Conservation (phyloP, 2,888 invertebrate species). For the Drosophila algonquin region DNA sequence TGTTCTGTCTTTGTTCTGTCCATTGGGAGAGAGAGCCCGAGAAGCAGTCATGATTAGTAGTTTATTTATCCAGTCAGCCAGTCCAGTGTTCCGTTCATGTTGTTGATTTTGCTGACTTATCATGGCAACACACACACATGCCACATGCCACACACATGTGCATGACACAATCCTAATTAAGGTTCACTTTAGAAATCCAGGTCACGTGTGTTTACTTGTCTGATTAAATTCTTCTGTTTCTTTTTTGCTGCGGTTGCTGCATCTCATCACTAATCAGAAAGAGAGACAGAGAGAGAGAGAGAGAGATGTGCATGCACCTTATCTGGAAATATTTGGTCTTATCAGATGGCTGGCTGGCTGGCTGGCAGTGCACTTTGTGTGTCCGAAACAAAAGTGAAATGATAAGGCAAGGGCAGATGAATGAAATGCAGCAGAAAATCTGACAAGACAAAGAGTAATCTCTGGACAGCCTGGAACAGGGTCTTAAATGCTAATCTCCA, state of each 20-base stretch:
- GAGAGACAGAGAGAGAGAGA: not conserved
- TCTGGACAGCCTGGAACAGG: conserved; percentile 19
- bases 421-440: conserved; percentile 21
- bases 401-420: conserved; percentile 47
- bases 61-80: conserved; percentile 40
- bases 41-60: not conserved
- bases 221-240: conserved; percentile 45
- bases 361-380: conserved; percentile 36
- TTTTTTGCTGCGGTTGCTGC: conserved; percentile 28
- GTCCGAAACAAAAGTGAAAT: conserved; percentile 45
- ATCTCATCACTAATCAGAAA: conserved; percentile 27
- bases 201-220: conserved; percentile 69
- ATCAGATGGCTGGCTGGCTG: conserved; percentile 1
- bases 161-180: conserved; percentile 44
- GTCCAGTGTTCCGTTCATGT: conserved; percentile 5
- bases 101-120: conserved; percentile 50
- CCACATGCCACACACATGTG: conserved; percentile 9
- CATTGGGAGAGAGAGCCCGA: not conserved
- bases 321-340: conserved; percentile 7
- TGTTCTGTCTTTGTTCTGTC: not conserved
- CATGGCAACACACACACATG: conserved; percentile 35
- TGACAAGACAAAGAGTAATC: conserved; percentile 18
- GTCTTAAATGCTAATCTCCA: conserved; percentile 26
- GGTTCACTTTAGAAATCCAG: conserved; percentile 56
- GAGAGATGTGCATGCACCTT: conserved; percentile 8